phyloP scores from a whole-genome alignment of 2,113 vertebrate genomes.

The Illadopsis cleaveri region DNA sequence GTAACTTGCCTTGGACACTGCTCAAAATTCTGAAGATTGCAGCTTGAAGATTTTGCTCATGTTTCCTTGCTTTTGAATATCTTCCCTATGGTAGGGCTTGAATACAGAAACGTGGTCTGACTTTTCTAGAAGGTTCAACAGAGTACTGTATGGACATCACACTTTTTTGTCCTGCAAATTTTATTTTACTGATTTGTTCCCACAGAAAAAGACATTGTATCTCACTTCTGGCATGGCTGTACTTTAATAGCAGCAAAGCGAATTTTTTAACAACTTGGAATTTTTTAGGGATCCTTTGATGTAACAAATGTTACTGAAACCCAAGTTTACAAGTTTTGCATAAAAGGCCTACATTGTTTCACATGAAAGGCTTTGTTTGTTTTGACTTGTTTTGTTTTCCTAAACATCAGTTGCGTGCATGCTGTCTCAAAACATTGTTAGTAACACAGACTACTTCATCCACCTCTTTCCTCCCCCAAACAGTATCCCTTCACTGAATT shows the following conservation, averaged over 20 bases:
- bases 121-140: neutral
- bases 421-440: neutral
- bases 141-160: neutral
- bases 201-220: neutral
- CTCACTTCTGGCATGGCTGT: neutral
- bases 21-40: neutral
- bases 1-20: neutral
- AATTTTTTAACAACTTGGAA: neutral
- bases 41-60: neutral
- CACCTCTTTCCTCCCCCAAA: neutral
- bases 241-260: neutral
- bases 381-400: neutral
- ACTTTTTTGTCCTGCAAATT: neutral
- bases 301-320: neutral
- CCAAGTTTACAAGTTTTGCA: neutral
- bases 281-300: neutral
- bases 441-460: neutral
- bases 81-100: neutral
- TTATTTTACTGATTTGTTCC: neutral
- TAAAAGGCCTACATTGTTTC: neutral
- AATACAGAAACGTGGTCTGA: neutral
- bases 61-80: neutral
- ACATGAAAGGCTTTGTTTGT: neutral
- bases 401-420: neutral
- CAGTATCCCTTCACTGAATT: neutral